Evolutionary conservation across 2,888 invertebrate species (phyloP).

Genomic region (Apodemia mormo): DNA sequence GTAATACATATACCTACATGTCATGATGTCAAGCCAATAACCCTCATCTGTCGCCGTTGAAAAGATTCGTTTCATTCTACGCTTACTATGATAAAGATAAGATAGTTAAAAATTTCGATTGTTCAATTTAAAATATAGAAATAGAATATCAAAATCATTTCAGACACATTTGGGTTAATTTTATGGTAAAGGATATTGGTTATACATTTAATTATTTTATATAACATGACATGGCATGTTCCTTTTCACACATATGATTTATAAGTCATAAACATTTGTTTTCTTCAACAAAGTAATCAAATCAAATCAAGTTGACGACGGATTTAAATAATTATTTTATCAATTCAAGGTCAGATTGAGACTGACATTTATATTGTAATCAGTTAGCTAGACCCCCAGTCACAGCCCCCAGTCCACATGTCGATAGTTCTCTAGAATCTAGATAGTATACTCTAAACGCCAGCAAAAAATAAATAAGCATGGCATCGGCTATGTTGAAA

Average conservation of each 20-base stretch:
- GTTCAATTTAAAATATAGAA: no score
- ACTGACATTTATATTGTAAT: slow-evolving; percentile 63
- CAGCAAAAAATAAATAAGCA: slow-evolving; percentile 41
- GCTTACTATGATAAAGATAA: no score
- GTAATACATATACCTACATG: no score
- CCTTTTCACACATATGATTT: neutral
- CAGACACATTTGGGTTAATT: no score
- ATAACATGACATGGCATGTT: no score
- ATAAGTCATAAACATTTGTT: slow-evolving; percentile 7
- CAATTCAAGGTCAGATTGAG: slow-evolving; percentile 68
- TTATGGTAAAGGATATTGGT: no score
- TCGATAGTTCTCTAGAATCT: slow-evolving; percentile 19
- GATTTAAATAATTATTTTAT: slow-evolving; percentile 62
- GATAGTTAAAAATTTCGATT: no score
- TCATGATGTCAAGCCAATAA: no score
- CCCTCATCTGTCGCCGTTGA: no score
- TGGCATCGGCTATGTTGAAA: slow-evolving; percentile 72
- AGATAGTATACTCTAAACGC: slow-evolving; percentile 13
- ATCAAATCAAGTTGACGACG: slow-evolving; percentile 41
- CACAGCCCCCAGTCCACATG: slow-evolving; percentile 23
- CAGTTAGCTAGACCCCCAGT: slow-evolving; percentile 52
- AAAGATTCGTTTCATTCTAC: no score
- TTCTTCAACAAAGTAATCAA: neutral
- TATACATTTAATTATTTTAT: no score
- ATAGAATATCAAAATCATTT: no score